These are phyloP conservation scores for Seriola quinqueradiata DNA, from an alignment of 2,113 vertebrate species.

Conservation along the genomic window DNA sequence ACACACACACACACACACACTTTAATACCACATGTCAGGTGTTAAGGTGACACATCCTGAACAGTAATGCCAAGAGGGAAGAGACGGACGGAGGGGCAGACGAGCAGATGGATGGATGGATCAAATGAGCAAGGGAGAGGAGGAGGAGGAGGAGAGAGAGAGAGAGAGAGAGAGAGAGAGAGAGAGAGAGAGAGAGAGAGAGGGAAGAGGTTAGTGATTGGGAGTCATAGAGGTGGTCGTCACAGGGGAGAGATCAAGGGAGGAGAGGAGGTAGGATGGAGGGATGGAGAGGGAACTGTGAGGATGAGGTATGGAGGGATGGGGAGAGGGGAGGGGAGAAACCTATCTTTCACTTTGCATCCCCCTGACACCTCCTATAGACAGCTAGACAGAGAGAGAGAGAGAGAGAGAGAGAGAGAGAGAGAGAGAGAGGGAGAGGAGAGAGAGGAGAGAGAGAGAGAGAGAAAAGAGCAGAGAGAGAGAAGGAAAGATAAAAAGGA, in stretches of 20 bases:
- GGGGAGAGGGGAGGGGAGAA: conserved; percentile 26
- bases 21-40: conserved; percentile 53
- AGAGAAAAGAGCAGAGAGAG: conserved; percentile 24
- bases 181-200: neutral
- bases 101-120: neutral
- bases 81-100: conserved; percentile 8
- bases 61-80: conserved; percentile 29
- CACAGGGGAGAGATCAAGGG: conserved; percentile 58
- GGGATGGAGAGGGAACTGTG: conserved; percentile 37
- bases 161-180: conserved; percentile 2
- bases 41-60: conserved; percentile 63
- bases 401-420: neutral
- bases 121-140: conserved; percentile 3
- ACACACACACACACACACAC: conserved; percentile 35
- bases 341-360: conserved; percentile 67
- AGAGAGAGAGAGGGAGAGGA: conserved; percentile 26
- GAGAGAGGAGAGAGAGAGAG: conserved; percentile 27
- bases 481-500: conserved; percentile 28
- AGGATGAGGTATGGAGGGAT: conserved; percentile 30
- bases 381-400: conserved; percentile 20
- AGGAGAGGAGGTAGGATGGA: conserved; percentile 34
- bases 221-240: conserved; percentile 47
- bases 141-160: neutral
- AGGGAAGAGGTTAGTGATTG: conserved; percentile 38
- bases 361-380: conserved; percentile 60